Conservation (phyloP, 2,797 vertebrate genomes). For the Epinephelus malabaricus region DNA sequence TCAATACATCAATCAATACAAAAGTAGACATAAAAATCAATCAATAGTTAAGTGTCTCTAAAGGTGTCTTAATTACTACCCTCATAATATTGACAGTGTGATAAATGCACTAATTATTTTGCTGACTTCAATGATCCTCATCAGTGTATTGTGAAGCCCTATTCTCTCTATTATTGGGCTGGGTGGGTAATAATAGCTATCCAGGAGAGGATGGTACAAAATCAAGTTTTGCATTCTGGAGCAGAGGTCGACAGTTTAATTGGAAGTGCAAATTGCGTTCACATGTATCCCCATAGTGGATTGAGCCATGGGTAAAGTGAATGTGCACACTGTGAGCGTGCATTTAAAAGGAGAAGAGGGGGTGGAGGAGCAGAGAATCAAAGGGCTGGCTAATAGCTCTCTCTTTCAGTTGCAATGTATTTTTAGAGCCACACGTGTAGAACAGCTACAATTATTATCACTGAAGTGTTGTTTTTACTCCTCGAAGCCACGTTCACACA, state of each 20-base stretch:
- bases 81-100: constrained; percentile 39
- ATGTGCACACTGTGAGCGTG: constrained; percentile 78
- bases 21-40: constrained; percentile 13
- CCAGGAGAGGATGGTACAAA: constrained; percentile 80
- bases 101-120: constrained; percentile 53
- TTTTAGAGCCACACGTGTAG: constrained; percentile 80
- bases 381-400: constrained; percentile 69
- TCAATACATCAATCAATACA: neutral
- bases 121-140: constrained; percentile 66
- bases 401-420: constrained; percentile 64
- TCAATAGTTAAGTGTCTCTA: constrained; percentile 3
- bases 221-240: constrained; percentile 87
- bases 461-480: constrained; percentile 64
- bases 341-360: constrained; percentile 53
- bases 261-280: constrained; percentile 94
- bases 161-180: constrained; percentile 61
- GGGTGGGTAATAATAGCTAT: constrained; percentile 83
- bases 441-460: constrained; percentile 76
- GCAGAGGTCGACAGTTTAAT: constrained; percentile 95
- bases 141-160: constrained; percentile 39
- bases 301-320: constrained; percentile 85
- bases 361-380: constrained; percentile 79
- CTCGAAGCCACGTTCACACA: constrained; percentile 43
- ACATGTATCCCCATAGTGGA: constrained; percentile 93
- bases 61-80: constrained; percentile 1